Evolutionary conservation across 2,888 invertebrate species (phyloP).

Genomic region (Venusia cambrica): DNA sequence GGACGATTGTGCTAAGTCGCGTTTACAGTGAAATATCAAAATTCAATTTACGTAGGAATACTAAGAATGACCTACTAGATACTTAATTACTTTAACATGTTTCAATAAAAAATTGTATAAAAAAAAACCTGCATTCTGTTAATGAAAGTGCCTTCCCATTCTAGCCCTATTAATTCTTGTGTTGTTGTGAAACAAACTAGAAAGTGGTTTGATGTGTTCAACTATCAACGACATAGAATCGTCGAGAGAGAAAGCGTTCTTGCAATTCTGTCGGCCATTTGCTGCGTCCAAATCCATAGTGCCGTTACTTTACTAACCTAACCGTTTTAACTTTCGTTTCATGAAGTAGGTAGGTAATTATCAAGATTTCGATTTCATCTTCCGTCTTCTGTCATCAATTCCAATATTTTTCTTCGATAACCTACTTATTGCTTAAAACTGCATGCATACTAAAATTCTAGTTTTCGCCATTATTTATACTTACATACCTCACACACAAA

Average conservation of each 20-base stretch:
- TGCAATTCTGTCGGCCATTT: conserved; percentile 68
- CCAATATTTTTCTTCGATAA: conserved; percentile 21
- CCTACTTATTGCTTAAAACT: conserved; percentile 24
- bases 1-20: too few relatives aligned
- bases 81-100: too few relatives aligned
- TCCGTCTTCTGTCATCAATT: conserved; percentile 23
- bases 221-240: conserved; percentile 27
- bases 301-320: conserved; percentile 36
- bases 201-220: conserved; percentile 47
- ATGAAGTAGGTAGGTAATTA: too few relatives aligned
- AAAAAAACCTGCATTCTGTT: too few relatives aligned
- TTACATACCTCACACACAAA: conserved; percentile 54
- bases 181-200: conserved; percentile 29
- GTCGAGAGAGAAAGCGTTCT: conserved; percentile 64
- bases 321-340: too few relatives aligned
- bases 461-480: conserved; percentile 34
- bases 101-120: too few relatives aligned
- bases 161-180: too few relatives aligned
- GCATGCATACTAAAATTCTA: conserved; percentile 26
- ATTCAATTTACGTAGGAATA: too few relatives aligned
- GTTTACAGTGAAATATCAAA: too few relatives aligned
- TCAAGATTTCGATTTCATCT: conserved; percentile 22
- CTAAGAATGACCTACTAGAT: too few relatives aligned
- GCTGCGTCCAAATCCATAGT: conserved; percentile 38
- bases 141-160: too few relatives aligned